These are phyloP conservation scores for Oophaga pumilio DNA, from an alignment of 2,113 vertebrate genomes.

Conservation along the genomic window DNA sequence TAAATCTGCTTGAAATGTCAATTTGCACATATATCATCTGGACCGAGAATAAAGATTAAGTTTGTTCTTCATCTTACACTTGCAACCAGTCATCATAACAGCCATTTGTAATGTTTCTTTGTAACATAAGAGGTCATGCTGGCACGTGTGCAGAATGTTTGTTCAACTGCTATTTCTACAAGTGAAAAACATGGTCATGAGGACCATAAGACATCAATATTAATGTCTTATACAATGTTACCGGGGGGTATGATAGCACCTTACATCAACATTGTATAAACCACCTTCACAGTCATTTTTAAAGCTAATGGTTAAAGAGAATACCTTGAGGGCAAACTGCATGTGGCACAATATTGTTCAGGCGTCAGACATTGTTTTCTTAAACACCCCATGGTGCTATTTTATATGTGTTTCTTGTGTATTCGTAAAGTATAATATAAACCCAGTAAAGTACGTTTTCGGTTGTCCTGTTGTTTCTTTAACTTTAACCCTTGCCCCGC, in stretches of 20 bases:
- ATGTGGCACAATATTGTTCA: conserved; percentile 30
- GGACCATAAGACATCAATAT: conserved; percentile 14
- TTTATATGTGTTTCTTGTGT: conserved; percentile 45
- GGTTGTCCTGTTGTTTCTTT: conserved; percentile 36
- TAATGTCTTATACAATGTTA: conserved; percentile 15
- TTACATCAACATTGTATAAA: conserved; percentile 47
- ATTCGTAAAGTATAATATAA: conserved; percentile 48
- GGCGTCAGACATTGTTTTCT: conserved; percentile 45
- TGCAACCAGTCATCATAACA: not conserved
- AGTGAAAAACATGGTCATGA: conserved; percentile 9
- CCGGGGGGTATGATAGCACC: conserved; percentile 19
- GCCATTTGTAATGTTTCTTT: not conserved
- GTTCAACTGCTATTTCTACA: not conserved
- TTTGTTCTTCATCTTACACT: not conserved
- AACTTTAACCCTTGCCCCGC: conserved; percentile 33
- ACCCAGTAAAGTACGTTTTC: conserved; percentile 40
- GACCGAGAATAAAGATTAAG: not conserved
- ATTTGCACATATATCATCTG: not conserved
- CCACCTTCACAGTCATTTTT: conserved; percentile 12
- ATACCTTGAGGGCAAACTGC: conserved; percentile 19
- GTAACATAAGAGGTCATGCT: not conserved
- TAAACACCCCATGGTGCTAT: conserved; percentile 39
- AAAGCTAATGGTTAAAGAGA: conserved; percentile 49
- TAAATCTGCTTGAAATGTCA: not conserved
- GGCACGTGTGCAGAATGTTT: not conserved